These are phyloP conservation scores for Xylocampa areola DNA, from an alignment of 2,888 invertebrate species.

Conservation along the genomic window DNA sequence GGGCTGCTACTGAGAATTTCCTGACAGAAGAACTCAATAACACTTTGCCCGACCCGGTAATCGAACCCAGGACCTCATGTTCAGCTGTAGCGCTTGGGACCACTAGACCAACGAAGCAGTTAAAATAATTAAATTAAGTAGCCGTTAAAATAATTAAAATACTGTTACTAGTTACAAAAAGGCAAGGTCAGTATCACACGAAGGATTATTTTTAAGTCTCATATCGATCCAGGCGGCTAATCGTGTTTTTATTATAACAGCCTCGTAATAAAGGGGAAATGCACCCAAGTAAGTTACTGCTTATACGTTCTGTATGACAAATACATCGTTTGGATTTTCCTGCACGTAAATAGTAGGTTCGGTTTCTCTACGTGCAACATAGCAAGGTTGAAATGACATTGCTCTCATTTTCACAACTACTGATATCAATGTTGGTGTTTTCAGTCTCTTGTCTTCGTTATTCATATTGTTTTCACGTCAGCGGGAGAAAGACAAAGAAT, in stretches of 20 bases:
- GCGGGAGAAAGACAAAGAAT: slow-evolving; percentile 42
- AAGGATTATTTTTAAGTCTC: neutral
- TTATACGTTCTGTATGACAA: no score
- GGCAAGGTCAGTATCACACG: neutral
- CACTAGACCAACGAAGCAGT: no score
- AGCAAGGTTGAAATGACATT: slow-evolving; percentile 62
- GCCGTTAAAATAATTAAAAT: no score
- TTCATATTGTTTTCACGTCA: slow-evolving; percentile 16
- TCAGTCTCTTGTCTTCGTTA: slow-evolving; percentile 57
- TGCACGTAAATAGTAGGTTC: slow-evolving; percentile 18
- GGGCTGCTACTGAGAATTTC: no score
- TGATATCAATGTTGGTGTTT: slow-evolving; percentile 38
- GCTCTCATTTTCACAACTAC: slow-evolving; percentile 70
- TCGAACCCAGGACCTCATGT: no score
- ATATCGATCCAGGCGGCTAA: neutral
- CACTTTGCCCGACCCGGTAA: no score
- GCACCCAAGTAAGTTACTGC: slow-evolving; percentile 4
- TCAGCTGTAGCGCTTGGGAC: no score
- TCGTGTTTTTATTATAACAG: neutral
- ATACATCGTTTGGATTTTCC: slow-evolving; percentile 28
- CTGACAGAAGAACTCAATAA: no score
- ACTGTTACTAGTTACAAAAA: neutral
- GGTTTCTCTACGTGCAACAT: slow-evolving; percentile 35
- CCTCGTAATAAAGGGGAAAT: slow-evolving; percentile 3
- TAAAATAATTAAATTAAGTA: no score